phyloP scores from a whole-genome alignment of 1,140 invertebrate genomes.

The Drosophila lacertosa region DNA sequence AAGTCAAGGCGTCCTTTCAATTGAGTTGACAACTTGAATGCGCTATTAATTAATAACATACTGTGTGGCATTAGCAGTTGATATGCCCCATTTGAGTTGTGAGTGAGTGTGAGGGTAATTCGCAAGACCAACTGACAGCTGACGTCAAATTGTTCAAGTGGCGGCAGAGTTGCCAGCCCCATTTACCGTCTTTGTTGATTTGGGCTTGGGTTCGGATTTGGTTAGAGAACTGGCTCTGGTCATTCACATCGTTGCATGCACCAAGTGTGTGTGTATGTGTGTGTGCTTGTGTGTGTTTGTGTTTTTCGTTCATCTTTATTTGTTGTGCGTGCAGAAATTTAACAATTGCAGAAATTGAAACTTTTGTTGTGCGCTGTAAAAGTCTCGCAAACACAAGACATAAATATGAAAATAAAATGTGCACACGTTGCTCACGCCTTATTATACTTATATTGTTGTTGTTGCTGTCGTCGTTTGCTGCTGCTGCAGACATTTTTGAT shows the following conservation, averaged over 20 bases:
- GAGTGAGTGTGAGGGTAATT: neutral
- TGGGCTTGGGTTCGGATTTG: slow-evolving; percentile 26
- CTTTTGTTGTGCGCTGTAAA: slow-evolving; percentile 54
- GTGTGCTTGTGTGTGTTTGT: slow-evolving; percentile 22
- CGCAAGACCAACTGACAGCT: slow-evolving; percentile 14
- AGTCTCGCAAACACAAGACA: slow-evolving; percentile 36
- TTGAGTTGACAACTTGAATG: too few species aligned
- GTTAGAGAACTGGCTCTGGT: slow-evolving; percentile 47
- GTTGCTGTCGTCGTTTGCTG: slow-evolving; percentile 12
- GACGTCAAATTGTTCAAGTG: slow-evolving; percentile 26
- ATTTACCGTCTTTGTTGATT: slow-evolving; percentile 26
- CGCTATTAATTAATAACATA: too few species aligned
- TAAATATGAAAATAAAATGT: slow-evolving; percentile 73
- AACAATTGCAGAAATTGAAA: slow-evolving; percentile 80
- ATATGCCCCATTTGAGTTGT: slow-evolving; percentile 1
- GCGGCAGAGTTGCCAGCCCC: slow-evolving; percentile 23
- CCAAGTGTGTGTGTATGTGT: slow-evolving; percentile 1
- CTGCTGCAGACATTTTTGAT: slow-evolving; percentile 44
- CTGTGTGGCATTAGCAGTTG: neutral
- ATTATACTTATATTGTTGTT: slow-evolving; percentile 14
- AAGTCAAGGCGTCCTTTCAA: too few species aligned
- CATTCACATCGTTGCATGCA: slow-evolving; percentile 73
- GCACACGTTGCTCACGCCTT: slow-evolving; percentile 56
- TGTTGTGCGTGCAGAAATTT: slow-evolving; percentile 79
- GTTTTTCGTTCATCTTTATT: slow-evolving; percentile 68